These are phyloP conservation scores for Hucho hucho DNA, from an alignment of 2,113 vertebrate species.

Conservation along the genomic window DNA sequence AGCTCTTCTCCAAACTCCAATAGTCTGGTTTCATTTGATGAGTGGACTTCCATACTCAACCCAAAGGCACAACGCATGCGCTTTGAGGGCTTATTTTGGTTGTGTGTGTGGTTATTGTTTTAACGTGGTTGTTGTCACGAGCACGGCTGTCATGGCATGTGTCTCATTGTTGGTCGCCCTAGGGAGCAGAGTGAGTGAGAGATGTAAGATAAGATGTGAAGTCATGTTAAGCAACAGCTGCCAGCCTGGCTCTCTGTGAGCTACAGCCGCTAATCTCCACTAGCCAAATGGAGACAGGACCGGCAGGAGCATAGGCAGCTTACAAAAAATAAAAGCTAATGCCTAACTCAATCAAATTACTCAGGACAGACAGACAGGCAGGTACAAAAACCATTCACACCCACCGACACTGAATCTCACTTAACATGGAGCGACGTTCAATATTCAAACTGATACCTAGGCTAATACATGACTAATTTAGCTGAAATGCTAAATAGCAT, in stretches of 20 bases:
- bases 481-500: slow-evolving; percentile 24
- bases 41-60: too few relatives aligned
- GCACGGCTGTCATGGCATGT: too few relatives aligned
- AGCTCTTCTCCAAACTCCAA: not conserved
- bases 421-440: not conserved
- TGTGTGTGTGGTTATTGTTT: too few relatives aligned
- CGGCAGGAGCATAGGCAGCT: not conserved
- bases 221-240: slow-evolving; percentile 71
- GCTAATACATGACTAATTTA: not conserved
- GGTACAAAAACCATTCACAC: not conserved
- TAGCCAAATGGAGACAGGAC: slow-evolving; percentile 26
- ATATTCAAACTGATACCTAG: not conserved
- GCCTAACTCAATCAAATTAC: slow-evolving; percentile 4
- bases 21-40: too few relatives aligned
- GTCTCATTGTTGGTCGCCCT: too few relatives aligned
- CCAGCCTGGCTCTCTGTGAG: slow-evolving; percentile 13
- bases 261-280: slow-evolving; percentile 20
- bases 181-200: slow-evolving; percentile 4
- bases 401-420: not conserved
- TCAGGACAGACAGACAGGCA: slow-evolving; percentile 4
- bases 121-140: too few relatives aligned
- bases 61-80: too few relatives aligned
- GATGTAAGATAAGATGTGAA: slow-evolving; percentile 56
- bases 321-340: slow-evolving; percentile 1
- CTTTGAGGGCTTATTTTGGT: too few relatives aligned